A percentile compares a stretch with the other conserved stretches of the same genome.
phyloP scores from a whole-genome alignment of 2,797 vertebrate species.

The Chaunax sp. region DNA sequence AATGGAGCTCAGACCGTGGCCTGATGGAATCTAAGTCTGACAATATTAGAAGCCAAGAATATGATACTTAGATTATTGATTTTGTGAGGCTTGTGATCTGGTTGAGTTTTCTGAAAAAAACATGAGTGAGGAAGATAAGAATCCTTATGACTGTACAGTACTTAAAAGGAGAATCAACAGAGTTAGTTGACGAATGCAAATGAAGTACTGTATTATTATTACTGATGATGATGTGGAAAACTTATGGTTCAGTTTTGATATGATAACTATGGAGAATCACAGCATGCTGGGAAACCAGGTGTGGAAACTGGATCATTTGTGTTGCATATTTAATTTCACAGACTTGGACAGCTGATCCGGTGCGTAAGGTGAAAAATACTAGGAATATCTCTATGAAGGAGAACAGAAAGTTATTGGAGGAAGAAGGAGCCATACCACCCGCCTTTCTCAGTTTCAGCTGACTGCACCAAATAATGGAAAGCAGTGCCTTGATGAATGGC shows the following conservation, averaged over 20 bases:
- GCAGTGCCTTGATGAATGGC: conserved; percentile 83
- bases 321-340: conserved; percentile 43
- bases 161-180: conserved; percentile 37
- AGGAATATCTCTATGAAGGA: conserved; percentile 68
- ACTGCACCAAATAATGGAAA: conserved; percentile 87
- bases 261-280: conserved; percentile 18
- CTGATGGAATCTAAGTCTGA: conserved; percentile 63
- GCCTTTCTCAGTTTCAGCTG: conserved; percentile 84
- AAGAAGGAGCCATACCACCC: conserved; percentile 79
- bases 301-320: conserved; percentile 31
- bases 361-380: conserved; percentile 53
- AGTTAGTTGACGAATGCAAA: conserved; percentile 51
- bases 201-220: conserved; percentile 28
- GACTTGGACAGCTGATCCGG: conserved; percentile 48
- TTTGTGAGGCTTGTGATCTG: conserved; percentile 49
- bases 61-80: conserved; percentile 75
- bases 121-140: conserved; percentile 57
- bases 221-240: conserved; percentile 28
- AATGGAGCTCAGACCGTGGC: conserved; percentile 57
- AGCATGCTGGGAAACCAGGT: conserved; percentile 21
- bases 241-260: conserved; percentile 30
- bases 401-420: conserved; percentile 69
- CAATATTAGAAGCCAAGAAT: conserved; percentile 71
- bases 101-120: conserved; percentile 38
- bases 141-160: conserved; percentile 48